Evolutionary conservation across 2,888 invertebrate species (phyloP), one percentile per base, ranked within the genome.

Genomic region (Epirrita christyi): DNA sequence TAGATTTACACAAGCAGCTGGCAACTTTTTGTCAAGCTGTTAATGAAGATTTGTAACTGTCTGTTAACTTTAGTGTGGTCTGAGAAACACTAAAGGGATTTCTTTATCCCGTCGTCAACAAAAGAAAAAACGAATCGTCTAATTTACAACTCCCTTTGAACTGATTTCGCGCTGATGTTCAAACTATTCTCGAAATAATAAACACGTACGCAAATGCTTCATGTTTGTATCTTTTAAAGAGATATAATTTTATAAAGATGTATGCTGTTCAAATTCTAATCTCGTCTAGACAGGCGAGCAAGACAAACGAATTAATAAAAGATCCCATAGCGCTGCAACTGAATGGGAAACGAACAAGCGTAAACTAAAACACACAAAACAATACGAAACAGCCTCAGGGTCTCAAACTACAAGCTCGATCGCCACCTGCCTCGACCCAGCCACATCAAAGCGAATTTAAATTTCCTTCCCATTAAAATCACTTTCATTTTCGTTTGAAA

Each of bases 31-130:
- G 85, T 87, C 85, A 83, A 79, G 75, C 74, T 82, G 81, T 83
- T 85, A 86, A 88, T 85, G 84, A 88, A 86, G 84, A 86, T 87
- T 86, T 86, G 86, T 87, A 80, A 76, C 81, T 77, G 82, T 78
- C 83, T 67, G 77, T 71, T 74, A 69, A 68, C 71, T 77, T 80
- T 82, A 80, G 79, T 79, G 83, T 81, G 84, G 83, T 80, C 80
- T 71, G 71, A 68, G 67, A 72, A 71, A 75, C 76, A 75, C 78
- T 79, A 76, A 81, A 78, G 74, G 72, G 75, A 79, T 59, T 79
- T 83, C 78, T 80, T 81, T 78, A 81, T 27, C 70, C 21, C 21
- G 21, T 21, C 21, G 21, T 21, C 21, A 2, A 72, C 67, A 78
- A 79, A 82, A 83, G 79, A 76, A 74, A 79, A 78, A 76, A 79